Percentiles rank a stretch among this genome's conserved stretches.
Conservation (phyloP, 2,797 vertebrate genomes). For the Chloroceryle inda region DNA sequence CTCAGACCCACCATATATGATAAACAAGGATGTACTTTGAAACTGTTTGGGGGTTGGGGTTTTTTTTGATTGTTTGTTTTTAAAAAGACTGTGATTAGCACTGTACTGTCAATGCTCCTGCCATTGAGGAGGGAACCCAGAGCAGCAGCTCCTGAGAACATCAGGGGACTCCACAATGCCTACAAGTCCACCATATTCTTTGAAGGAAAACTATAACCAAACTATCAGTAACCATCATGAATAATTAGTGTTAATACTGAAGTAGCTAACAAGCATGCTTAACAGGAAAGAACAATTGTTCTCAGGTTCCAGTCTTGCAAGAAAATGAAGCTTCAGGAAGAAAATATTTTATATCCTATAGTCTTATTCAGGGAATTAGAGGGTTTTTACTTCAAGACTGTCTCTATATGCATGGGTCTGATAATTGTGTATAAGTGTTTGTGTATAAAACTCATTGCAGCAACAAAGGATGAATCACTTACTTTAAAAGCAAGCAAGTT, state of each 20-base stretch:
- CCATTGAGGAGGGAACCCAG: not conserved
- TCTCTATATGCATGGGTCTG: not conserved
- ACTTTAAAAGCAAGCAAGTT: not conserved
- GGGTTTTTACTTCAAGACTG: not conserved
- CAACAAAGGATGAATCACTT: rapidly evolving
- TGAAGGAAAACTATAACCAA: not conserved
- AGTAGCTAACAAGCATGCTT: not conserved
- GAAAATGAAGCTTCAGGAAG: not conserved
- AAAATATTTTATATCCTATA: not conserved
- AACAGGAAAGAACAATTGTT: not conserved
- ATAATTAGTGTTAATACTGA: not conserved
- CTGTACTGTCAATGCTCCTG: not conserved
- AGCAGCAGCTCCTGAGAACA: not conserved
- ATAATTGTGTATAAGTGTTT: not conserved
- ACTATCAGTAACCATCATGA: not conserved
- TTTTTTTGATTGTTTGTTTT: not conserved
- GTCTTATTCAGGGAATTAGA: not conserved
- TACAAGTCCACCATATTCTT: not conserved
- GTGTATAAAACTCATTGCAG: not conserved
- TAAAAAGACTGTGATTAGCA: not conserved
- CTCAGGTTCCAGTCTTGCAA: not conserved
- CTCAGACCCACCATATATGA: not conserved
- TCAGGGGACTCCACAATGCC: not conserved
- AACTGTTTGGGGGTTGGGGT: not conserved
- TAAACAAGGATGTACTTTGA: not conserved